Base-by-base conservation (phyloP, 2,888 invertebrate species). In the Entomobrya proxima region DNA sequence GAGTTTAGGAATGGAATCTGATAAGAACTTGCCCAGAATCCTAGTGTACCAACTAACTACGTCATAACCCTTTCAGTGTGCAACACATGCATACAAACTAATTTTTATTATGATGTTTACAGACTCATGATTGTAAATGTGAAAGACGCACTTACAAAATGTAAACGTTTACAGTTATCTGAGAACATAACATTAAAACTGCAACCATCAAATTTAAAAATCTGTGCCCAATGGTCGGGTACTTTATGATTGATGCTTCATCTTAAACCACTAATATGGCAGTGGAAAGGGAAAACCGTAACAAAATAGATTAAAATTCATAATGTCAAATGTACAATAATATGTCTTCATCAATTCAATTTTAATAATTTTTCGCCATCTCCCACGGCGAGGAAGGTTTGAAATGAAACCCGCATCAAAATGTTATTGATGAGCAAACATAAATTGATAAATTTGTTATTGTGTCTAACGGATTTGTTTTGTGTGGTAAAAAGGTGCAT, bases 261-360 rank as follows among this genome's bases (percentile, higher is more conserved):
- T 58, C n/a, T 52, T 78, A n/a, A 40, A 24, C 67, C 67, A 69
- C 80, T 52, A 80, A 80, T 69, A 80, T 72, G 69, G 80, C 52
- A 37, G 37, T 72, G 69, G 69, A 55, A 80, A 72, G 80, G 35
- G 67, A 80, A 80, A 80, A 27, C 64, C 80, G 80, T 79, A 69
- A 37, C 69, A 27, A 79, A 79, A 44, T 55, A 15, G 55, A 52
- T 69, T 79, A 52, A 52, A 40, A 67, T 24, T 50, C 9, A 44
- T 69, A 67, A 37, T 40, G 52, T 35, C 27, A 44, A 58, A 30
- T 13, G 52, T 35, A 44, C 61, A 58, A 30, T 13, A 61, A 18
- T 61, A 40, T 78, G 50, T 50, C 67, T 67, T 67, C 61, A 74
- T 81, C 44, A 37, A 55, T 72, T 69, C 52, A 67, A 80, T 69